Evolutionary conservation across 2,888 invertebrate genomes (phyloP).

Genomic region (Acrobasis consociella): DNA sequence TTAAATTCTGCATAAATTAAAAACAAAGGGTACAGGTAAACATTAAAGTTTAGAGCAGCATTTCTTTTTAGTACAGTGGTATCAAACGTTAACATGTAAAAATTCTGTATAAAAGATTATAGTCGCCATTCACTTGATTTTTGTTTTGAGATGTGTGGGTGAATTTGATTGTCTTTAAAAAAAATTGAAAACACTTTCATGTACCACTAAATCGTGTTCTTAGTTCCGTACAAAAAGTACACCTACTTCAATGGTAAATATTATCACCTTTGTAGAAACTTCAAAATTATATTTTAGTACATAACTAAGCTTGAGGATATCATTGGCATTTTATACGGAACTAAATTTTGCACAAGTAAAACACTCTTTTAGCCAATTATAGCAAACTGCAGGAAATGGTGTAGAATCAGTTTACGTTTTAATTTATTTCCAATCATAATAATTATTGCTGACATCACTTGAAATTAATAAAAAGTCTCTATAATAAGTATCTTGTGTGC

Average conservation of each 20-base stretch:
- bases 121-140: neutral
- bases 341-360: neutral
- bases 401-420: no score
- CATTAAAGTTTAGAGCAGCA: no score
- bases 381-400: neutral
- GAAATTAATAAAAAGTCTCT: slow-evolving; percentile 35
- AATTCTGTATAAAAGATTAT: no score
- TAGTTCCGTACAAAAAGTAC: neutral
- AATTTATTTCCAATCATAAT: neutral
- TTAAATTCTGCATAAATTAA: no score
- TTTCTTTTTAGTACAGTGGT: no score
- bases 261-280: neutral
- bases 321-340: slow-evolving; percentile 13
- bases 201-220: neutral
- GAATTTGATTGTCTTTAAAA: neutral
- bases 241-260: neutral
- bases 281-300: neutral
- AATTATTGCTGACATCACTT: slow-evolving; percentile 41
- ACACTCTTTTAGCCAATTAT: neutral
- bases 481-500: slow-evolving; percentile 29
- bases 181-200: neutral
- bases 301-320: no score
- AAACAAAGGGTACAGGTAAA: no score
- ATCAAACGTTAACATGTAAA: no score
- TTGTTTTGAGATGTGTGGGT: neutral